A percentile compares a stretch with the other conserved stretches of the same genome.
phyloP scores from a whole-genome alignment of 92 coral and sea anemone genomes.

The Phenganax marumi region DNA sequence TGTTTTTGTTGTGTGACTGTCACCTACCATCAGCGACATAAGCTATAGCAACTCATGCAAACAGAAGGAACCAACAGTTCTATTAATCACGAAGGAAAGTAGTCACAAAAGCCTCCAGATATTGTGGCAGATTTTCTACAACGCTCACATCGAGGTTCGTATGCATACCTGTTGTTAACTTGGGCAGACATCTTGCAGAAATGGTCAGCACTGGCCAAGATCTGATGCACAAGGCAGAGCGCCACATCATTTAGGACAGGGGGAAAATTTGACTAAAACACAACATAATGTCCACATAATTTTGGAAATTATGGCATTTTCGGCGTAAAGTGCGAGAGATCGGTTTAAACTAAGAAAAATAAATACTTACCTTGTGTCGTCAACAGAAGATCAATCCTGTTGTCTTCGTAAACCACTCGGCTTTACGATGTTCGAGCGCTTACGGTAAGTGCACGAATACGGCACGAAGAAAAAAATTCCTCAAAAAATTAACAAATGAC shows the following conservation, averaged over 20 bases:
- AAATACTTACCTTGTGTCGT: neutral
- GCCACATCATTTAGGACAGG: constrained; percentile 29
- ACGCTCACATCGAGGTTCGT: neutral
- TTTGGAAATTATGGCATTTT: neutral
- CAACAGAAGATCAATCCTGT: neutral
- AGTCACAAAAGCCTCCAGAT: too few species aligned
- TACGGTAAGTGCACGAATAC: neutral
- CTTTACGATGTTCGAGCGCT: neutral
- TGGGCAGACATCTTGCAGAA: constrained; percentile 31
- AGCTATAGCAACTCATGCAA: too few species aligned
- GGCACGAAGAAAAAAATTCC: neutral
- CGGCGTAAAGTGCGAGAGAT: neutral
- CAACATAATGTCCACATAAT: neutral
- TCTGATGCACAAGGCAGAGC: constrained; percentile 33
- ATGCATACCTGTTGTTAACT: constrained; percentile 25
- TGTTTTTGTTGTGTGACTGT: too few species aligned
- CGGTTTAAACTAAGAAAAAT: neutral
- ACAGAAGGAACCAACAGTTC: too few species aligned
- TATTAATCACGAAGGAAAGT: too few species aligned
- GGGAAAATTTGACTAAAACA: neutral
- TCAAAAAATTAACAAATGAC: too few species aligned
- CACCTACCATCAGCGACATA: too few species aligned
- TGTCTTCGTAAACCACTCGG: neutral
- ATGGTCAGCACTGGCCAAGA: constrained; percentile 30
- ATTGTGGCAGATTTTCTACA: neutral